phyloP scores from a whole-genome alignment of 1,140 invertebrate genomes.

The Dendrolimus punctatus region DNA sequence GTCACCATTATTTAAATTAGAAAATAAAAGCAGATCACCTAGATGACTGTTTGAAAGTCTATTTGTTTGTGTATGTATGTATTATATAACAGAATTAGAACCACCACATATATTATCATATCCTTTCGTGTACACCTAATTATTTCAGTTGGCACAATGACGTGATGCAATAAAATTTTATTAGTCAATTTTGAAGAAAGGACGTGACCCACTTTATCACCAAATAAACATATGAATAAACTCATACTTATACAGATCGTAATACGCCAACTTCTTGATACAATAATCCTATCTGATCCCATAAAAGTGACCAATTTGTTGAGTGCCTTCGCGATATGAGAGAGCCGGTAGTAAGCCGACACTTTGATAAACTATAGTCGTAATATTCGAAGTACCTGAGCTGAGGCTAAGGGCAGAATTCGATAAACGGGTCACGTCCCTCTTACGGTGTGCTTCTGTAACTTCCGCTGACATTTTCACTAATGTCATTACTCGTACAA shows the following conservation, averaged over 20 bases:
- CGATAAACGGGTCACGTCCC: constrained; percentile 40
- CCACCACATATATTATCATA: no score
- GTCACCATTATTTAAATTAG: no score
- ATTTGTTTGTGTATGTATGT: no score
- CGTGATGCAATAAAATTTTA: no score
- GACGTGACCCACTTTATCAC: no score
- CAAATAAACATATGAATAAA: no score
- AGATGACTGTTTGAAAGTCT: no score
- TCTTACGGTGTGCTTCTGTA: constrained; percentile 27
- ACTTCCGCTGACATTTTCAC: constrained; percentile 47
- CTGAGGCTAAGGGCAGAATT: constrained; percentile 18
- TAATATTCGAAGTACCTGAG: constrained; percentile 37
- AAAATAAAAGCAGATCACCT: no score
- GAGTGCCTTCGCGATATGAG: constrained; percentile 29
- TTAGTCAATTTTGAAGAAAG: no score
- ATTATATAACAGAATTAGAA: no score
- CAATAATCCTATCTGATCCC: constrained; percentile 24
- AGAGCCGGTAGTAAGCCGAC: constrained; percentile 28
- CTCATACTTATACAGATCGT: background rate
- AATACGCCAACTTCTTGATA: constrained; percentile 5
- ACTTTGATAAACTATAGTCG: constrained; percentile 48
- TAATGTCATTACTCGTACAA: constrained; percentile 39
- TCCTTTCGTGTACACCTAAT: no score
- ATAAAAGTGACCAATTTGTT: constrained; percentile 41
- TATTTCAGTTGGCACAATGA: no score